A percentile compares a stretch with the other conserved stretches of the same genome.
phyloP scores from a whole-genome alignment of 2,888 invertebrate species.

The Cotesia congregata region DNA sequence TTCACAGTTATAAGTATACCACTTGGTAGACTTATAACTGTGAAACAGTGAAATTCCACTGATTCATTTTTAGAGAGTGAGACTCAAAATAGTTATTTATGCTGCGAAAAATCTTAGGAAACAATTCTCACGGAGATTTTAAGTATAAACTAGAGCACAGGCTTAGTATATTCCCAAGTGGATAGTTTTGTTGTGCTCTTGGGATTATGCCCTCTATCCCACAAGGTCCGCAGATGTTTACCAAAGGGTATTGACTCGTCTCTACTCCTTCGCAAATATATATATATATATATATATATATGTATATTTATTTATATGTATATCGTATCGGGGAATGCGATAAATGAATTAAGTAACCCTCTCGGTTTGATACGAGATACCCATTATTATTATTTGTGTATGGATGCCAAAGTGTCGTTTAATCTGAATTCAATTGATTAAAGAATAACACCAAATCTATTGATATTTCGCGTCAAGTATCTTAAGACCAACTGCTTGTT shows the following conservation, averaged over 20 bases:
- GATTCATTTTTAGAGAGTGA: too few relatives aligned
- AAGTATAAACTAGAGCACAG: neutral
- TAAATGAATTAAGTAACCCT: slow-evolving; percentile 40
- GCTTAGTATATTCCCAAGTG: slow-evolving; percentile 28
- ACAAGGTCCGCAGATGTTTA: slow-evolving; percentile 60
- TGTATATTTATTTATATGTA: slow-evolving; percentile 6
- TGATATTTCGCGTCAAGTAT: too few relatives aligned
- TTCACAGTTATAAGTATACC: too few relatives aligned
- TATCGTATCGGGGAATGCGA: neutral
- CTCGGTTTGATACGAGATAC: slow-evolving; percentile 18
- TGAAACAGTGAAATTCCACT: too few relatives aligned
- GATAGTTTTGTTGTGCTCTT: slow-evolving; percentile 34
- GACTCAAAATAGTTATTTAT: neutral
- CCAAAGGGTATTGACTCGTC: slow-evolving; percentile 51
- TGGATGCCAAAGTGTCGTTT: neutral
- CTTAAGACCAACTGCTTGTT: too few relatives aligned
- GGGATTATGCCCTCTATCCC: slow-evolving; percentile 39
- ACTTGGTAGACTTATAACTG: too few relatives aligned
- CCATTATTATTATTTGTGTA: neutral
- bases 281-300: slow-evolving; percentile 7
- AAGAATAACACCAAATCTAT: neutral
- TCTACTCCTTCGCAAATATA: slow-evolving; percentile 38
- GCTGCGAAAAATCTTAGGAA: neutral
- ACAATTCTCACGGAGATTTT: slow-evolving; percentile 40
- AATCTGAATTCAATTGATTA: neutral